phyloP scores from a whole-genome alignment of 2,797 vertebrate genomes.

The Pipistrellus pygmaeus region DNA sequence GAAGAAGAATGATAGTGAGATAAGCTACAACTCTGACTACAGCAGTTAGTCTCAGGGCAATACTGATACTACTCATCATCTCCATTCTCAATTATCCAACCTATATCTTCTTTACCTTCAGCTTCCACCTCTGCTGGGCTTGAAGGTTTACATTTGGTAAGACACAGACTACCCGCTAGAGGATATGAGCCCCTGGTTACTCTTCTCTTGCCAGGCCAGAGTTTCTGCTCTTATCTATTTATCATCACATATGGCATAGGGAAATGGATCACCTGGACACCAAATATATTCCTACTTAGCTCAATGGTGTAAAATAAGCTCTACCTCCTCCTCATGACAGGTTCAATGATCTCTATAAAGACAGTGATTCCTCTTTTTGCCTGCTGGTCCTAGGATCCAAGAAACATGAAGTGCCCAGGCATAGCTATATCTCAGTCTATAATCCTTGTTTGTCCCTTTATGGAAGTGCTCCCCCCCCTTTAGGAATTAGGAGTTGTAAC shows the following conservation, averaged over 20 bases:
- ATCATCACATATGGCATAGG: background rate
- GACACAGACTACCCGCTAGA: background rate
- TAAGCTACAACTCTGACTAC: background rate
- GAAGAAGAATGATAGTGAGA: background rate
- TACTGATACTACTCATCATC: background rate
- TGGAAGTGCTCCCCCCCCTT: background rate
- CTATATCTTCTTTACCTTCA: background rate
- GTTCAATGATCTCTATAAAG: background rate
- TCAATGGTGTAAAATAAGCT: background rate
- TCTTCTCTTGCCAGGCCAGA: background rate
- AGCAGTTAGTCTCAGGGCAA: background rate
- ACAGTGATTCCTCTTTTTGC: background rate
- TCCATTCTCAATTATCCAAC: background rate
- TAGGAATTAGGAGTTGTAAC: background rate
- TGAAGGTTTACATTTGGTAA: background rate
- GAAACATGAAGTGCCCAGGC: background rate
- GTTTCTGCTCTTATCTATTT: background rate
- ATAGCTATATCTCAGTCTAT: background rate
- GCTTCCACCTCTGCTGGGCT: background rate
- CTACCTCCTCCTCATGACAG: background rate
- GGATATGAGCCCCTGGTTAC: background rate
- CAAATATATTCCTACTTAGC: background rate
- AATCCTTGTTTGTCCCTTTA: background rate
- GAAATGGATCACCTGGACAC: background rate
- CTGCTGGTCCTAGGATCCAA: background rate